phyloP scores from a whole-genome alignment of 2,888 invertebrate species.

The Laothoe populi region DNA sequence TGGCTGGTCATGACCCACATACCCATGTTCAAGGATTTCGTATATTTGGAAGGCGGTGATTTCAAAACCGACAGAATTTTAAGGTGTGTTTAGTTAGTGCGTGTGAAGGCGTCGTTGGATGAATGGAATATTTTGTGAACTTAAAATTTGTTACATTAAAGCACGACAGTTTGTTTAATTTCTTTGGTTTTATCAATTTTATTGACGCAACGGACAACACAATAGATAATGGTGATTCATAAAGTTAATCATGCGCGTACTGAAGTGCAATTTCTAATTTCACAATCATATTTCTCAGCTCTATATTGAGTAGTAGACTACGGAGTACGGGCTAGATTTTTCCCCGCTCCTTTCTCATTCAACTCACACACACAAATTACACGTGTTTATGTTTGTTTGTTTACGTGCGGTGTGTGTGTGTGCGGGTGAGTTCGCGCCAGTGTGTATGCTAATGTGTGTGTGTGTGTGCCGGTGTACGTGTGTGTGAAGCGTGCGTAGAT shows the following conservation, averaged over 20 bases:
- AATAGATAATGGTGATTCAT: slow-evolving; percentile 49
- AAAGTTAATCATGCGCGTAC: slow-evolving; percentile 42
- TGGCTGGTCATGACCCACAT: slow-evolving; percentile 83
- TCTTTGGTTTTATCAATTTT: slow-evolving; percentile 49
- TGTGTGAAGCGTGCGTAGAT: slow-evolving; percentile 36
- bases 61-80: slow-evolving; percentile 76
- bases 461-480: slow-evolving; percentile 35
- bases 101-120: slow-evolving; percentile 53
- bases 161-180: slow-evolving; percentile 38
- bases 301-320: slow-evolving; percentile 35
- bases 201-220: slow-evolving; percentile 38
- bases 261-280: slow-evolving; percentile 16
- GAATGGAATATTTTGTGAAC: slow-evolving; percentile 43
- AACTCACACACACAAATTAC: slow-evolving; percentile 43
- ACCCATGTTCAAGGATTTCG: slow-evolving; percentile 81
- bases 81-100: slow-evolving; percentile 70
- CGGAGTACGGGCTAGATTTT: slow-evolving; percentile 70
- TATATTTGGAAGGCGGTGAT: slow-evolving; percentile 82
- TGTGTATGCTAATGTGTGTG: slow-evolving; percentile 44
- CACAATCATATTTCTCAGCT: slow-evolving; percentile 30
- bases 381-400: slow-evolving; percentile 29
- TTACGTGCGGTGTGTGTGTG: slow-evolving; percentile 43
- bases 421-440: slow-evolving; percentile 53
- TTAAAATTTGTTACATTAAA: slow-evolving; percentile 28
- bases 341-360: slow-evolving; percentile 74